A percentile compares a stretch with the other conserved stretches of the same genome.
Conservation (phyloP, 2,888 invertebrate genomes). For the Napeogenes inachia region DNA sequence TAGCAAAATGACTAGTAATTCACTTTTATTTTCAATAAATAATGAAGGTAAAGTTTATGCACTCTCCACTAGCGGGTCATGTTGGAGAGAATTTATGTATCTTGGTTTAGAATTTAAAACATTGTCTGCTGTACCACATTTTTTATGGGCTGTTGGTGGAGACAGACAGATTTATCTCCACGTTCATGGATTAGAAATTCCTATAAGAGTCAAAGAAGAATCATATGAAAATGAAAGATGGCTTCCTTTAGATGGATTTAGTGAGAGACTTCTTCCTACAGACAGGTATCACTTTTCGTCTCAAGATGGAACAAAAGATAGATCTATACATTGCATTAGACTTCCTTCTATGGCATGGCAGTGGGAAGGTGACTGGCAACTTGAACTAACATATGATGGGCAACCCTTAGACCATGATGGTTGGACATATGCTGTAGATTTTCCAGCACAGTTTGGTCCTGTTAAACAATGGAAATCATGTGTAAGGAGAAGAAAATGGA, state of each 20-base stretch:
- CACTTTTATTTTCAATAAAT: slow-evolving; percentile 88
- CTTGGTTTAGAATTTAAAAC: slow-evolving; percentile 93
- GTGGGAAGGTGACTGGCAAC: slow-evolving; percentile 96
- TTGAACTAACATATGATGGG: slow-evolving; percentile 89
- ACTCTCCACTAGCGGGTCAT: slow-evolving; percentile 86
- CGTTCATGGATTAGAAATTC: slow-evolving; percentile 92
- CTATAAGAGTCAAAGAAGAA: slow-evolving; percentile 92
- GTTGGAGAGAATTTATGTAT: slow-evolving; percentile 92
- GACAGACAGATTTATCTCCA: slow-evolving; percentile 95
- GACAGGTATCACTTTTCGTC: slow-evolving; percentile 92
- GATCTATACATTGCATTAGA: slow-evolving; percentile 87
- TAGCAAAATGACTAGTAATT: slow-evolving; percentile 77
- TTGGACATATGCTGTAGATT: slow-evolving; percentile 96
- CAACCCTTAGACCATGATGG: slow-evolving; percentile 93
- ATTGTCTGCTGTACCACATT: slow-evolving; percentile 88
- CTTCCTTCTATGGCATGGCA: slow-evolving; percentile 97
- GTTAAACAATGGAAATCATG: slow-evolving; percentile 93
- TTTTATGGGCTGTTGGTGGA: slow-evolving; percentile 95
- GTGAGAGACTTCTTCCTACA: slow-evolving; percentile 88
- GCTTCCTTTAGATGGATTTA: slow-evolving; percentile 93
- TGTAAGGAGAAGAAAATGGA: slow-evolving; percentile 93
- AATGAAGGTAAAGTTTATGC: slow-evolving; percentile 93
- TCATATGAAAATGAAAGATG: slow-evolving; percentile 96
- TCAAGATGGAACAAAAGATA: slow-evolving; percentile 87
- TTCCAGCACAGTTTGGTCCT: slow-evolving; percentile 88